These are phyloP conservation scores for Falco novaeseelandiae DNA, from an alignment of 2,797 vertebrate species.

Conservation along the genomic window DNA sequence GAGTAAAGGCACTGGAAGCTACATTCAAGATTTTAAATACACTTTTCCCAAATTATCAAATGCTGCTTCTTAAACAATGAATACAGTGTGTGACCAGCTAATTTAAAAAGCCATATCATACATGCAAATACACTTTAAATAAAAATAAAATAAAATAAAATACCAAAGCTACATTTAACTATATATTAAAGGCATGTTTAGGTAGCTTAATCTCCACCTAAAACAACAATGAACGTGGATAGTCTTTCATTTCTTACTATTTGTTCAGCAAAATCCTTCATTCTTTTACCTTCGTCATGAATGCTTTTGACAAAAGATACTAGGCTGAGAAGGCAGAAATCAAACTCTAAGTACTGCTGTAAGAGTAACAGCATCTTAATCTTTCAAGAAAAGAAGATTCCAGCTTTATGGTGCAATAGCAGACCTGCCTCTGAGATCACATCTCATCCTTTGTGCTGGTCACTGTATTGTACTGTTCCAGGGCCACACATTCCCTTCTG, in stretches of 20 bases:
- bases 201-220: not conserved
- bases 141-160: not conserved
- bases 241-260: not conserved
- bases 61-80: not conserved
- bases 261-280: constrained; percentile 36
- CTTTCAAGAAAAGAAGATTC: constrained; percentile 59
- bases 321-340: constrained; percentile 34
- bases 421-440: constrained; percentile 78
- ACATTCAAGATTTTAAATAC: not conserved
- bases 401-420: constrained; percentile 29
- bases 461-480: not conserved
- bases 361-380: constrained; percentile 50
- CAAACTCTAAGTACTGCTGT: constrained; percentile 60
- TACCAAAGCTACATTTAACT: not conserved
- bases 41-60: not conserved
- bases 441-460: constrained; percentile 76
- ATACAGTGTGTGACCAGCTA: not conserved
- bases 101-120: not conserved
- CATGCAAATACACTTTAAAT: not conserved
- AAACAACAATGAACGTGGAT: not conserved
- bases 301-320: constrained; percentile 68
- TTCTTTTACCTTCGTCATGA: constrained; percentile 19
- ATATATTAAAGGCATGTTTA: too few relatives aligned
- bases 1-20: not conserved
- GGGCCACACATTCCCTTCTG: not conserved